These are phyloP conservation scores for Lithophane leautieri DNA, from an alignment of 2,888 invertebrate genomes.

Conservation along the genomic window DNA sequence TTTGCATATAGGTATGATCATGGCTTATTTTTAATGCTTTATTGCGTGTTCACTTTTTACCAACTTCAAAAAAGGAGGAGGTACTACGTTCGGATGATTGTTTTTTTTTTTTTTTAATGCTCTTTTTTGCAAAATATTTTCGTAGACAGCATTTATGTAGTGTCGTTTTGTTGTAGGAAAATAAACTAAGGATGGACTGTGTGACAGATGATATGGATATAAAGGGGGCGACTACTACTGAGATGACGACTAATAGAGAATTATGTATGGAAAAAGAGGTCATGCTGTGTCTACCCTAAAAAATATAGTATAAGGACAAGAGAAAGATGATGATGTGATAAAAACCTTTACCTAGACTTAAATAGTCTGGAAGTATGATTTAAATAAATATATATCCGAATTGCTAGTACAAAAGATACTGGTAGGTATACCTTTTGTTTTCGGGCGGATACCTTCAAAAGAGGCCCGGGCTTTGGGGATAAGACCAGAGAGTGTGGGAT, in stretches of 20 bases:
- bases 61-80: too few species aligned
- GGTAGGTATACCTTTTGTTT: too few species aligned
- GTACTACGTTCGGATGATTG: too few species aligned
- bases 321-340: neutral
- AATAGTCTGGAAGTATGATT: neutral
- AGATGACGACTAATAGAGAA: neutral
- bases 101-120: too few species aligned
- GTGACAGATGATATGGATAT: neutral
- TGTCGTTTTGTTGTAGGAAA: neutral
- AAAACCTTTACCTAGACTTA: neutral
- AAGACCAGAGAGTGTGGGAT: too few species aligned
- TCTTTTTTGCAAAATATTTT: neutral
- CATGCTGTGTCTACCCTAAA: too few species aligned
- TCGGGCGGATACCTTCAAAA: neutral
- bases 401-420: neutral
- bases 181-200: neutral
- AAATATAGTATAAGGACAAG: neutral
- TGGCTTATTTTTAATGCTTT: neutral
- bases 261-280: too few species aligned
- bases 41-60: constrained; percentile 9
- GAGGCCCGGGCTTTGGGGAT: too few species aligned
- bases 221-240: neutral
- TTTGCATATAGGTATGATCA: neutral
- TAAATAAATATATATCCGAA: neutral
- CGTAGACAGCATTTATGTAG: too few species aligned